phyloP scores from a whole-genome alignment of 2,797 vertebrate species.

The Muraenolepis orangiensis region DNA sequence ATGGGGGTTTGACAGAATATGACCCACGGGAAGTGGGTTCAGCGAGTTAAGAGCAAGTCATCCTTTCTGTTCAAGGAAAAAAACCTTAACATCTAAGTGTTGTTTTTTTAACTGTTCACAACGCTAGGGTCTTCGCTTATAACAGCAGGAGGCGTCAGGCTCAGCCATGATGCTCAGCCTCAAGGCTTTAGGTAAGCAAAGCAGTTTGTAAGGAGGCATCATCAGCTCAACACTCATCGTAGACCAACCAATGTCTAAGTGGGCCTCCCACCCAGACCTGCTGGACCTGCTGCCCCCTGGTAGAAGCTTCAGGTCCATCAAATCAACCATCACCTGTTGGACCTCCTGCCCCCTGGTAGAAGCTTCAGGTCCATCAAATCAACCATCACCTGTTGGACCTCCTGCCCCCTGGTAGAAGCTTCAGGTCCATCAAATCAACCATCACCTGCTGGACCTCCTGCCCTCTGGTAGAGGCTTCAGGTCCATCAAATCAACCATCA shows the following conservation, averaged over 20 bases:
- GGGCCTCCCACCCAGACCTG: too few relatives aligned
- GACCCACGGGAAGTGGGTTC: neutral
- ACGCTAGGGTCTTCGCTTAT: neutral
- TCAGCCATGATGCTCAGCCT: slow-evolving; percentile 9
- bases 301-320: too few relatives aligned
- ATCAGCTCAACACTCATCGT: slow-evolving; percentile 30
- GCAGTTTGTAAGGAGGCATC: slow-evolving; percentile 32
- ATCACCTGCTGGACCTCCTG: too few relatives aligned
- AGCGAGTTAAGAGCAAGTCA: neutral
- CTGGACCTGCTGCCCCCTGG: too few relatives aligned
- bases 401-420: too few relatives aligned
- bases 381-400: too few relatives aligned
- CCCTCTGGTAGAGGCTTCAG: too few relatives aligned
- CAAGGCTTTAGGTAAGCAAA: slow-evolving; percentile 43
- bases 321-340: too few relatives aligned
- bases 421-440: too few relatives aligned
- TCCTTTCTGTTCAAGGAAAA: neutral
- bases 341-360: too few relatives aligned
- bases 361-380: too few relatives aligned
- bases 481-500: too few relatives aligned
- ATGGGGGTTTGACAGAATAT: neutral
- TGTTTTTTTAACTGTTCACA: neutral
- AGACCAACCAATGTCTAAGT: slow-evolving; percentile 7
- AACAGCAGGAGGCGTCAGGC: neutral
- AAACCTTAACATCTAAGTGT: neutral